Percentiles rank a stretch among this genome's conserved stretches.
Conservation (phyloP, 2,888 invertebrate species). For the Archaeoteleia sp. region DNA sequence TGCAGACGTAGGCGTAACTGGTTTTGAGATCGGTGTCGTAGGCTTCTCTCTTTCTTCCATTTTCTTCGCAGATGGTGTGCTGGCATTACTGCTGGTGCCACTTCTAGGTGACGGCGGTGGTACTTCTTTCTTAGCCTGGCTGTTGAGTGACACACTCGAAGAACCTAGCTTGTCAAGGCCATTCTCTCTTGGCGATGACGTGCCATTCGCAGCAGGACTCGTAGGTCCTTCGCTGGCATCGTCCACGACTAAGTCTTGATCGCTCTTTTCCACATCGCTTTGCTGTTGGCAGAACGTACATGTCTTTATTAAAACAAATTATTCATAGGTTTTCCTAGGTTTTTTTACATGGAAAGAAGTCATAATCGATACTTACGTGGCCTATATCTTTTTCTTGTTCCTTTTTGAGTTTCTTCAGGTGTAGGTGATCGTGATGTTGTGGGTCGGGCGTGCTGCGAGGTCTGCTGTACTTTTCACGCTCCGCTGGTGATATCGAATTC, state of each 20-base stretch:
- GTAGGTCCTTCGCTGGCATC: constrained; percentile 94
- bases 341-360: constrained; percentile 12
- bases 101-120: constrained; percentile 77
- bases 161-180: constrained; percentile 85
- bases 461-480: constrained; percentile 83
- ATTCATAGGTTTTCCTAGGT: neutral
- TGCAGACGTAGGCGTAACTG: constrained; percentile 88
- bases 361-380: constrained; percentile 79
- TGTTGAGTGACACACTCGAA: constrained; percentile 67
- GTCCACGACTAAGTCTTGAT: constrained; percentile 95
- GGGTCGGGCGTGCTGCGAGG: constrained; percentile 86
- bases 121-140: constrained; percentile 80
- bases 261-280: constrained; percentile 89
- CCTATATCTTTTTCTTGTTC: constrained; percentile 87
- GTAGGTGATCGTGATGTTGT: constrained; percentile 80
- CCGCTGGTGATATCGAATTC: constrained; percentile 89
- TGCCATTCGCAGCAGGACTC: constrained; percentile 87
- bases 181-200: constrained; percentile 92
- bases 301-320: constrained; percentile 47
- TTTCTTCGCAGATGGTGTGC: constrained; percentile 91
- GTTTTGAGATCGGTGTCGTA: constrained; percentile 92
- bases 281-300: constrained; percentile 76
- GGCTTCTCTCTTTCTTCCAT: constrained; percentile 89
- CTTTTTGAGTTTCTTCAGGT: constrained; percentile 82
- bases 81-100: constrained; percentile 93